Conservation (phyloP, 64 coral and sea anemone species). For the Montipora sp. region DNA sequence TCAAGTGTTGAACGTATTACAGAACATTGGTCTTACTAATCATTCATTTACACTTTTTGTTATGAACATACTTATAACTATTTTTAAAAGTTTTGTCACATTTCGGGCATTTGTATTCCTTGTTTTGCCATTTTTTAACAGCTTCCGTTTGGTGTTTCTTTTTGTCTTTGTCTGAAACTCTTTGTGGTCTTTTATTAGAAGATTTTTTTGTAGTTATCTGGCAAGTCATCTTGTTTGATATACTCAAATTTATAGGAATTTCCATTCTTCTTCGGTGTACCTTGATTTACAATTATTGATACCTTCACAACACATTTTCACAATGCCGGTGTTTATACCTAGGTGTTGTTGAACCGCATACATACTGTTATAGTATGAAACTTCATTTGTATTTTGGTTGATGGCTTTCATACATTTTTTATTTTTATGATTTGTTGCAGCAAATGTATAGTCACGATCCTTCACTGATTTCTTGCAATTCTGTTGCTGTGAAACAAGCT, state of each 20-base stretch:
- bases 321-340: slow-evolving; percentile 24
- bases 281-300: slow-evolving; percentile 28
- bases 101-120: too few relatives aligned
- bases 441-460: slow-evolving; percentile 42
- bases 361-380: slow-evolving; percentile 37
- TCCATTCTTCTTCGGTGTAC: too few relatives aligned
- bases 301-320: slow-evolving; percentile 49
- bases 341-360: slow-evolving; percentile 55
- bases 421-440: slow-evolving; percentile 22
- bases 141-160: neutral
- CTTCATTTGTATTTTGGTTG: slow-evolving; percentile 31
- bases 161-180: too few relatives aligned
- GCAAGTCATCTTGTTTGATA: neutral
- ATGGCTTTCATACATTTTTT: slow-evolving; percentile 52
- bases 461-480: neutral
- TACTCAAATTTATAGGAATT: neutral
- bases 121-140: too few relatives aligned
- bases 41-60: neutral
- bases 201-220: too few relatives aligned
- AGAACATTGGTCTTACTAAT: neutral
- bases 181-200: too few relatives aligned
- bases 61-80: too few relatives aligned
- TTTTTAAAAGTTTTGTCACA: too few relatives aligned
- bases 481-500: too few relatives aligned
- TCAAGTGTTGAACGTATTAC: neutral